A percentile compares a stretch with the other conserved stretches of the same genome.
phyloP scores from a whole-genome alignment of 2,113 vertebrate species.

The Mirounga angustirostris region DNA sequence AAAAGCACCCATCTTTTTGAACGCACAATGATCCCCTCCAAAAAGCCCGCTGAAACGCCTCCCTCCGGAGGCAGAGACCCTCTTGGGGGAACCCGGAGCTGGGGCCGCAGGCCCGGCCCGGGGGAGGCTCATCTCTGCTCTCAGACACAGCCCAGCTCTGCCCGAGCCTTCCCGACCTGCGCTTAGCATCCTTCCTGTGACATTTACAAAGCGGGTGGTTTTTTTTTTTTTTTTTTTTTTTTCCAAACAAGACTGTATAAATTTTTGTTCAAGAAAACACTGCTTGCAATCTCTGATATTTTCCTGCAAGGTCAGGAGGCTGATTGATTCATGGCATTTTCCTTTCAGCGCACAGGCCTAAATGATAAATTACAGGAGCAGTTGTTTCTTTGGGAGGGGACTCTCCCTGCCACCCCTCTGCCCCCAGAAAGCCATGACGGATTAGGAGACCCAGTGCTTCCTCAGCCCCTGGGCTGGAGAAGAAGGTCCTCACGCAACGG shows the following conservation, averaged over 20 bases:
- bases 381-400: neutral
- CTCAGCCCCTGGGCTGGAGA: neutral
- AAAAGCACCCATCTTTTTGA: too few relatives aligned
- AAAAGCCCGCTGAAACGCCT: rapidly evolving
- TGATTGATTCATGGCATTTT: neutral
- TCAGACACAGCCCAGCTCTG: neutral
- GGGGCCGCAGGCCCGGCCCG: rapidly evolving
- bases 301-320: neutral
- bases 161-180: rapidly evolving
- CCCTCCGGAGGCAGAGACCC: rapidly evolving
- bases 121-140: neutral
- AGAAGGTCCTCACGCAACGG: neutral
- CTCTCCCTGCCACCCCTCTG: neutral
- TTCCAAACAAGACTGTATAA: neutral
- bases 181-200: neutral
- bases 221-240: neutral
- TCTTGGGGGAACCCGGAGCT: too few relatives aligned
- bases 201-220: constrained; percentile 12
- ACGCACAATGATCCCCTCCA: rapidly evolving
- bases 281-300: constrained; percentile 43
- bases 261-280: constrained; percentile 3
- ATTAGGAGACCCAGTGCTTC: neutral
- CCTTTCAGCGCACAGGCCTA: neutral
- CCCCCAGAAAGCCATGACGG: neutral
- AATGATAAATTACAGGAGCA: neutral